These are phyloP conservation scores for Pemphredon lugubris DNA, from an alignment of 2,888 invertebrate species.

Conservation along the genomic window DNA sequence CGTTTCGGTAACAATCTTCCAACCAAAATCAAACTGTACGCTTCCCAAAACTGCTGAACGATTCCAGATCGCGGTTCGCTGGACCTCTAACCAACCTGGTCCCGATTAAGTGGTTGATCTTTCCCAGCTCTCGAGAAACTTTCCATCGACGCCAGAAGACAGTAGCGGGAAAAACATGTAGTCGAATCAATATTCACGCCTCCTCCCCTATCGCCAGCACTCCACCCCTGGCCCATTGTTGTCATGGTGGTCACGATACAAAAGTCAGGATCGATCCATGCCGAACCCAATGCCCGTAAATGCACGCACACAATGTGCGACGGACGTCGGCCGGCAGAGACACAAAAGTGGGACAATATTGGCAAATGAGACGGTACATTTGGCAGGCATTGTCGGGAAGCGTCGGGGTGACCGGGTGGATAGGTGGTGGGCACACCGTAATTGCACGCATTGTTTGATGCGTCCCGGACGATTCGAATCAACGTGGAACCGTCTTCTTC, in stretches of 20 bases:
- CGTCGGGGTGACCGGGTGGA: constrained; percentile 65
- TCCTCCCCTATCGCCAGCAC: constrained; percentile 17
- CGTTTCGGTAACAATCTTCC: too few relatives aligned
- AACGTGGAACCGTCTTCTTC: constrained; percentile 48
- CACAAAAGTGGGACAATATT: constrained; percentile 80
- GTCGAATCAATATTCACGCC: constrained; percentile 51
- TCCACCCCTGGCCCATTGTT: constrained; percentile 43
- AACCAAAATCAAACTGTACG: too few relatives aligned
- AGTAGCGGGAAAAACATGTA: not conserved
- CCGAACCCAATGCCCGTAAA: constrained; percentile 16
- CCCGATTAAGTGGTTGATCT: too few relatives aligned
- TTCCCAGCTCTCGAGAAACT: too few relatives aligned
- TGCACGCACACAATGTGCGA: constrained; percentile 40
- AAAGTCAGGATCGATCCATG: constrained; percentile 61
- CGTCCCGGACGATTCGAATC: constrained; percentile 71
- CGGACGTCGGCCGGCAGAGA: constrained; percentile 41
- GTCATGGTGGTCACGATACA: constrained; percentile 42
- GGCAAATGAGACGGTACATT: constrained; percentile 79
- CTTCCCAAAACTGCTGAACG: too few relatives aligned
- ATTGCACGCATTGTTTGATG: constrained; percentile 80
- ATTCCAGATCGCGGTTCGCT: too few relatives aligned
- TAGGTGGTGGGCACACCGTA: constrained; percentile 72
- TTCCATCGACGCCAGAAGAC: too few relatives aligned
- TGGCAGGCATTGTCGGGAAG: constrained; percentile 75
- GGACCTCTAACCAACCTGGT: too few relatives aligned